Base-by-base conservation (phyloP, 2,888 invertebrate genomes). In the Leptinotarsa tumamoca region DNA sequence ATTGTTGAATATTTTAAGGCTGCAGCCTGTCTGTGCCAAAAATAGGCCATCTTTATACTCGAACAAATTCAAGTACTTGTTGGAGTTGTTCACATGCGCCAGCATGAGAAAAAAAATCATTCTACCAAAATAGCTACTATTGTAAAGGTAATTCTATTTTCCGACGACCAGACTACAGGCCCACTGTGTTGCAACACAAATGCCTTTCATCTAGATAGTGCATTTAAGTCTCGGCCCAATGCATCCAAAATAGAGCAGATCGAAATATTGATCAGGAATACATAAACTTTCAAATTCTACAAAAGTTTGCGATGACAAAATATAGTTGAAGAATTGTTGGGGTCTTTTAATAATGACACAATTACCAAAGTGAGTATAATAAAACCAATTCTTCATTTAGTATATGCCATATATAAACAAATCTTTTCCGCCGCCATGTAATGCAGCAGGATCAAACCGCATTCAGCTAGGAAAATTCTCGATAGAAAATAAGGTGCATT, bases 81-180 rank as follows among this genome's bases (percentile, higher is more conserved):
- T 61, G 33, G 43, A 63, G 21, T n/a, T 43, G 63, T 69, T 69
- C 54, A 69, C 58, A 69, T 69, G 69, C 69, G 69, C 69, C 54
- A 69, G 56, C 27, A 33, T 49, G 43, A 43, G 33, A 54, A 58
- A 68, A 68, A 56, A 69, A 56, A 69, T 56, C 54, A 27, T 69
- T 14, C 58, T 14, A 27, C 18, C 56, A 49, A 69, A 69, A 69
- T 69, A 69, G 56, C 33, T 43, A 33, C 69, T 69, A 69, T 69
- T 69, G 56, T 69, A 69, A 54, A 18, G 54, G 56, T 21, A 69
- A 68, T 68, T 68, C 27, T 68, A 54, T 68, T 68, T 52, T 68
- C 52, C 52, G 63, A 63, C 33, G 63, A 63, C 63, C n/a, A 63
- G 63, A 27, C n/a, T 18, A 43, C 58, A 23, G 58, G 7, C 23